Evolutionary conservation across 1,140 invertebrate genomes (phyloP), one percentile per base, ranked within the genome.

Genomic region (Pseudomyrmex concolor): DNA sequence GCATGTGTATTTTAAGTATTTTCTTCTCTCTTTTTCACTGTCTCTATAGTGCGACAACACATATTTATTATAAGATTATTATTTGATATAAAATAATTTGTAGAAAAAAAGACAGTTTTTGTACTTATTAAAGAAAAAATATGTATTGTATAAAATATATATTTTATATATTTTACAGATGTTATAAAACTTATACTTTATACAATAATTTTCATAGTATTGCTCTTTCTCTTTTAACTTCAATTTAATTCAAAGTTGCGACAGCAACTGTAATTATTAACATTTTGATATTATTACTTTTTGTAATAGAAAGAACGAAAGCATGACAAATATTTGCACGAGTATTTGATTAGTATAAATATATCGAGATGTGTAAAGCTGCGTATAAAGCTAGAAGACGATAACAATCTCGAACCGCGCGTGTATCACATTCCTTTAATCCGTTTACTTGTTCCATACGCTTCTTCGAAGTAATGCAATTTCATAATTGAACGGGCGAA

Each of bases 311-410:
- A 63, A 66, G 48, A 76, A 66, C 17, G 84, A 77, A 86, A 83
- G 57, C 51, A 34, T 83, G 68, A 55, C 77, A 51, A 70, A 55
- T 48, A 22, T 13, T 7, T 17, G 72, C 43, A 13, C 60, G 25
- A 1, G 19, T 9, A 76, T 83, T 70, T 77, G 43, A 84, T 78
- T 63, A 48, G 50, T n/a, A 17, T 48, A 48, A n/a, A 60, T 50
- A 45, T 59, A 48, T 60, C 50, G 25, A 72, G 45, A 25, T 22
- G 55, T 54, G 17, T 67, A 55, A 84, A 86, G 82, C 86, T 55
- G 66, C 50, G 77, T n/a, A 84, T 71, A 84, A 87, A 87, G 51
- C 50, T 73, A 54, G 19, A 34, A 34, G 34, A 64, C 13, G 62
- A 19, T 63, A 54, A 25, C 19, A 74, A 50, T 62, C 77, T 80